A percentile compares a stretch with the other conserved stretches of the same genome.
Evolutionary conservation across 1,140 invertebrate genomes (phyloP).

Genomic region (Meloidogyne hapla): DNA sequence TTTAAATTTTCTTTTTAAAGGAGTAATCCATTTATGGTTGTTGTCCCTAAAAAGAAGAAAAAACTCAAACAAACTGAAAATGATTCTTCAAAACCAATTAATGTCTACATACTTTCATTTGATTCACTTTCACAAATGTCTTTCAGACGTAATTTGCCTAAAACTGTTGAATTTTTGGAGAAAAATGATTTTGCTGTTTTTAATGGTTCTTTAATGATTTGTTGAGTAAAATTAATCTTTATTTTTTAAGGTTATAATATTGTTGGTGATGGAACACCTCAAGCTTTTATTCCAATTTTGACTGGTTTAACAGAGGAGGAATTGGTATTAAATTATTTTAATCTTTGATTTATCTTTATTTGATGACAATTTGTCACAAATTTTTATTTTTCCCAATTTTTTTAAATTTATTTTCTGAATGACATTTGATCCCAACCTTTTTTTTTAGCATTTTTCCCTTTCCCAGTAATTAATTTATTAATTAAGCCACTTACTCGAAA

Average conservation of each 20-base stretch:
- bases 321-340: constrained; percentile 63
- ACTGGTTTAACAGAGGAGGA: constrained; percentile 82
- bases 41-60: constrained; percentile 23
- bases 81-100: constrained; percentile 65
- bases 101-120: constrained; percentile 84
- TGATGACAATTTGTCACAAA: no score
- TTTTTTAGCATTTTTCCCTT: no score
- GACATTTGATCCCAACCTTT: no score
- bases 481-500: constrained; percentile 70
- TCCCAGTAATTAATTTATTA: no score
- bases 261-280: constrained; percentile 88
- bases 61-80: background rate
- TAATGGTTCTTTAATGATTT: constrained; percentile 44
- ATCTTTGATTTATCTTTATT: no score
- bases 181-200: constrained; percentile 71
- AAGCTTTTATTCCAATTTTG: constrained; percentile 84
- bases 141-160: constrained; percentile 81
- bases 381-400: no score
- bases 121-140: constrained; percentile 84
- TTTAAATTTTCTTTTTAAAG: background rate
- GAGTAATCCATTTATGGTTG: constrained; percentile 26
- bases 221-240: background rate
- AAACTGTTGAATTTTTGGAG: constrained; percentile 77
- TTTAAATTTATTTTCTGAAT: no score
- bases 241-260: constrained; percentile 66